Conservation (phyloP, 2,113 vertebrate species). For the Cyanistes caeruleus region DNA sequence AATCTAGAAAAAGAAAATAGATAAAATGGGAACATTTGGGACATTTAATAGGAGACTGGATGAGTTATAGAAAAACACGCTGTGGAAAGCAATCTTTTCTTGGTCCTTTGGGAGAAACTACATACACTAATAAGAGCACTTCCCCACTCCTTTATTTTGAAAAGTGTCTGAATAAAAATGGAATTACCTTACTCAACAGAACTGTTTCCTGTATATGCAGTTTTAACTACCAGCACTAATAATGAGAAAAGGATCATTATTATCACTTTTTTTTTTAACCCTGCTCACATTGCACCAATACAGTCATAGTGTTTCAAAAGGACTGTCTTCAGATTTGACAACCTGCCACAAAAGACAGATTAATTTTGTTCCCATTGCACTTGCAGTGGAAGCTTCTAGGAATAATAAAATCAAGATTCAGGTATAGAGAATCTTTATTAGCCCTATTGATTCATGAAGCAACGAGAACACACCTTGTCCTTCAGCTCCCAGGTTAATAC, state of each 20-base stretch:
- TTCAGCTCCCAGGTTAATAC: constrained; percentile 15
- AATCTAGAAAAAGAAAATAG: not conserved
- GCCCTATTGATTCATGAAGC: constrained; percentile 1
- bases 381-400: not conserved
- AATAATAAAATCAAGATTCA: not conserved
- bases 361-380: not conserved
- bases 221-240: constrained; percentile 18
- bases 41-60: not conserved
- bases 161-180: constrained; percentile 35
- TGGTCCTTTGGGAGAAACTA: not conserved
- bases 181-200: constrained; percentile 49
- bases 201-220: not conserved
- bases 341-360: not conserved
- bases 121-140: constrained; percentile 5
- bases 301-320: not conserved
- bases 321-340: not conserved
- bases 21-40: constrained; percentile 24
- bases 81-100: constrained; percentile 9
- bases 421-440: constrained; percentile 7
- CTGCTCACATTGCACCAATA: not conserved
- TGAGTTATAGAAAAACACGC: constrained; percentile 21
- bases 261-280: not conserved
- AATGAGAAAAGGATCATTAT: not conserved
- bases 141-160: not conserved
- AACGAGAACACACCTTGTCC: not conserved